Conservation (phyloP, 2,888 invertebrate species). For the Hetaerina titia region DNA sequence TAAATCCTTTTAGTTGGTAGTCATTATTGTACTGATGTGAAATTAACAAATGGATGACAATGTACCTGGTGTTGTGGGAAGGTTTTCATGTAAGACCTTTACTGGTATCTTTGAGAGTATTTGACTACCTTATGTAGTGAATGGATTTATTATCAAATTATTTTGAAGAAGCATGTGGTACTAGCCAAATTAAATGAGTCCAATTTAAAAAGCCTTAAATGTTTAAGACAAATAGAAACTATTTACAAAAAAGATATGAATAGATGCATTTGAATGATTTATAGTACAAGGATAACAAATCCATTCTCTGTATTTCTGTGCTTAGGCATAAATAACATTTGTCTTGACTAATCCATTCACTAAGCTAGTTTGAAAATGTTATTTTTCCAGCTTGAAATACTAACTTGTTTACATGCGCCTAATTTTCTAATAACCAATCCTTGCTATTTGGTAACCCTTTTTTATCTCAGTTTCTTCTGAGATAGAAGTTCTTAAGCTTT, state of each 20-base stretch:
- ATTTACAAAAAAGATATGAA: background rate
- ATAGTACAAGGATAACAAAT: slow-evolving; percentile 20
- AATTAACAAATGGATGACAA: background rate
- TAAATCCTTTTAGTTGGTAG: slow-evolving; percentile 43
- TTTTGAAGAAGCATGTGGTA: background rate
- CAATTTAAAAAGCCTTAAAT: slow-evolving; percentile 2
- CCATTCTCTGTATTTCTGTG: slow-evolving; percentile 1
- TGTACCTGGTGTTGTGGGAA: slow-evolving; percentile 29
- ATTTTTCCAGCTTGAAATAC: slow-evolving; percentile 33
- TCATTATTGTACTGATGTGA: background rate
- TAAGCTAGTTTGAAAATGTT: slow-evolving; percentile 23
- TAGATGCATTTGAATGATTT: background rate
- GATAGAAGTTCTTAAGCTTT: slow-evolving; percentile 43
- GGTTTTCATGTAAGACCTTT: background rate
- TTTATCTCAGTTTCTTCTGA: slow-evolving; percentile 29
- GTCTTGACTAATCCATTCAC: background rate
- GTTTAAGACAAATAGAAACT: background rate
- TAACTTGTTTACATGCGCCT: slow-evolving; percentile 21
- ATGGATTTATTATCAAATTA: slow-evolving; percentile 41
- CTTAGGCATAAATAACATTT: slow-evolving; percentile 1
- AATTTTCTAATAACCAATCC: background rate
- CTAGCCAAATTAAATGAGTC: background rate
- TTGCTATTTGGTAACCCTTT: background rate
- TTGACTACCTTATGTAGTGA: background rate
- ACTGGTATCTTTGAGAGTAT: background rate